A percentile compares a stretch with the other conserved stretches of the same genome.
phyloP scores from a whole-genome alignment of 2,113 vertebrate genomes.

The Upupa epops region DNA sequence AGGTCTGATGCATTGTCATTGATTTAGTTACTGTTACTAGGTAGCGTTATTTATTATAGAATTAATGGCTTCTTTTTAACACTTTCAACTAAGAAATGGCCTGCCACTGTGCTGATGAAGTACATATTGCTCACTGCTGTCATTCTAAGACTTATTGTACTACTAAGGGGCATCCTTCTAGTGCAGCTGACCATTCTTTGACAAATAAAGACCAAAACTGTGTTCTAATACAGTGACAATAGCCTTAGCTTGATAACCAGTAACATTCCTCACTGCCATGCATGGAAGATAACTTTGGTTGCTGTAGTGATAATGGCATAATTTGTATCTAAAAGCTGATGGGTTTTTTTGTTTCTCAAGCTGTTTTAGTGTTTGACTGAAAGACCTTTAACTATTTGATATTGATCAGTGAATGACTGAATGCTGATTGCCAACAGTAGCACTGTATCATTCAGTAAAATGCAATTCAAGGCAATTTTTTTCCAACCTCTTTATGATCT shows the following conservation, averaged over 20 bases:
- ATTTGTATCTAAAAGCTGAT: neutral
- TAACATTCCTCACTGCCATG: neutral
- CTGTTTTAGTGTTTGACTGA: conserved; percentile 35
- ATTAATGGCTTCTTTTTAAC: neutral
- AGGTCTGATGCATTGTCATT: neutral
- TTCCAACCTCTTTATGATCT: neutral
- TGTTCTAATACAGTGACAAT: neutral
- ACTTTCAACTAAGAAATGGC: neutral
- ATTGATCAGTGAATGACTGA: conserved; percentile 33
- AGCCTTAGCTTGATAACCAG: neutral
- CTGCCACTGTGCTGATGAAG: neutral
- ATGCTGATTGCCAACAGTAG: neutral
- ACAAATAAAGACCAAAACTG: neutral
- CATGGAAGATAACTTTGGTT: neutral
- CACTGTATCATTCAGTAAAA: neutral
- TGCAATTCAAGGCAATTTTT: neutral
- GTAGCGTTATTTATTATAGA: neutral
- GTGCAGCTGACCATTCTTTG: neutral
- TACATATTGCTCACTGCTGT: neutral
- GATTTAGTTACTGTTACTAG: neutral
- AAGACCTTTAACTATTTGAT: neutral
- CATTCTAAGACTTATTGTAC: neutral
- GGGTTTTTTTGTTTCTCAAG: neutral
- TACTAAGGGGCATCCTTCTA: neutral
- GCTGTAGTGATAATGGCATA: neutral